Base-by-base conservation (phyloP, 1,140 invertebrate genomes). In the Maniola jurtina region DNA sequence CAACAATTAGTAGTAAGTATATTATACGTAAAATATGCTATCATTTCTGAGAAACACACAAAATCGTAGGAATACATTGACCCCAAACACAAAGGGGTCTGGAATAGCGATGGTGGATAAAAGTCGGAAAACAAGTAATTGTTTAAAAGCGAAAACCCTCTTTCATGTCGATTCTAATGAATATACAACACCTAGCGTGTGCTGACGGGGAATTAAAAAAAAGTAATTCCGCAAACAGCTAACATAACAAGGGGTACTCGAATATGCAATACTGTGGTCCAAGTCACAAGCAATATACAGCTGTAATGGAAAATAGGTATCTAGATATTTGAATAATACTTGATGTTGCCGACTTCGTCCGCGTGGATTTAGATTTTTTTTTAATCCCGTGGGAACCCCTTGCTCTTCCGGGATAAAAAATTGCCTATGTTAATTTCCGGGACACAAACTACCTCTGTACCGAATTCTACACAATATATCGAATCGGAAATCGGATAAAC, bases 221-320 rank as follows among this genome's bases (percentile, higher is more conserved):
- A 80, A 77, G 71, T 75, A 73, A 80, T 74, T 80, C 70, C 68
- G 64, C 76, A 76, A 75, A 78, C 76, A 73, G 70, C 77, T 73
- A 77, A 72, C 74, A 72, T 76, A 79, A 79, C 68, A 74, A 72
- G 70, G 72, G 68, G 70, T 72, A 69, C 70, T 73, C 69, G 58
- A 70, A 70, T 71, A 73, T 70, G 67, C 58, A 57, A 47, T 63
- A 14, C 64, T 25, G 36, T 68, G 68, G 45, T 61, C 40, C 62
- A 68, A 64, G 58, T 61, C 5, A 68, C 16, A 64, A 71, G 64
- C 61, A 55, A 47, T 16, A 64, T 5, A 25, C 60, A 62, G 14
- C 0, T 15, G 45, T 14, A 48, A 48, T n/a, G 8, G n/a, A 48
- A 6, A 33, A n/a, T 16, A 7, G 2, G 48, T 7, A 52, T 25